Evolutionary conservation across 2,888 invertebrate species (phyloP), one percentile per base, ranked within the genome.

Genomic region (Drosophila siamana): DNA sequence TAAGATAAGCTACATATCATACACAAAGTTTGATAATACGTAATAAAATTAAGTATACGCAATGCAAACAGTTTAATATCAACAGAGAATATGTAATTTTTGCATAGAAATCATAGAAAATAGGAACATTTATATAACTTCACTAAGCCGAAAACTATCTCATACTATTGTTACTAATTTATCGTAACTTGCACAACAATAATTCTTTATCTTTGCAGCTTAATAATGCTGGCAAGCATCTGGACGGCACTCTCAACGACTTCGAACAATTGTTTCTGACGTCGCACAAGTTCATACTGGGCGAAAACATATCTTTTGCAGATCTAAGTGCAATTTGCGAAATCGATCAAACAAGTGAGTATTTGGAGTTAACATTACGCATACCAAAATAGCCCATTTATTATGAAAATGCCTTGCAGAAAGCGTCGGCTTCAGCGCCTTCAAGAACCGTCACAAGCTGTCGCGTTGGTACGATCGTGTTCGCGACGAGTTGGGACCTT

Each of bases 301-400:
- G 96, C 0, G 92, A 95, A 77, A 91, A 93, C 46, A 93, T 96
- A 9, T 94, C 95, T 1, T 94, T 95, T 38, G 96, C 96, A 0
- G 97, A 97, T 90, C 91, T 97, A 60, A 92, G 96, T 74, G 96
- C 95, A 1, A 94, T 95, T 11, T 95, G 95, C 80, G 96, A 96
- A 92, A 90, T 97, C 62, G 96, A 96, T 90, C 96, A 97, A 91
- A 94, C 96, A 60, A 94, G 96, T 96, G 92, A 93, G 81, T 55
- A 38, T 0, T n/a, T 6, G 0, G 6, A 15, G 19, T n/a, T 0
- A 7, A 19, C 9, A 11, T 43, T 0, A 41, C 38, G 50, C 6
- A 6, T 7, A 51, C 16, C 6, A 40, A 40, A n/a, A n/a, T n/a
- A n/a, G n/a, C n/a, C n/a, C n/a, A n/a, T n/a, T n/a, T n/a, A n/a